Base-by-base conservation (phyloP, 1,140 invertebrate species). In the Penaeus chinensis region DNA sequence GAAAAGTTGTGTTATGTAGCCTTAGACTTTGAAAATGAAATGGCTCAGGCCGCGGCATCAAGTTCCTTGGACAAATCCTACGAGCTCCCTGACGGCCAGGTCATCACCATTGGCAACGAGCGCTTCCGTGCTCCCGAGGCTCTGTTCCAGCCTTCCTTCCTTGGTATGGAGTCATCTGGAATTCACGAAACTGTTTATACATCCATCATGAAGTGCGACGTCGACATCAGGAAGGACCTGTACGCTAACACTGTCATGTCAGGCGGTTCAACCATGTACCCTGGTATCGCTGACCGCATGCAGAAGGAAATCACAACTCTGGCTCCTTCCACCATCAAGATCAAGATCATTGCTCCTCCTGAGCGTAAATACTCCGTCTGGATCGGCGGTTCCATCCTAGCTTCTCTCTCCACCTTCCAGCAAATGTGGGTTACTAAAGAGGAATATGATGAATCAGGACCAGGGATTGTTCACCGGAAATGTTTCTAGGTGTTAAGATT, bases 31-130 rank as follows among this genome's bases (percentile, higher is more conserved):
- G 37, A 42, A 42, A 42, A 42, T 42, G 37, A 42, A 8, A 42
- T 42, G 37, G 37, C 37, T 42, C 37, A 42, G 37, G 37, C 37
- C 37, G 37, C 37, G 37, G 37, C 37, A 42, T 42, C 37, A 42
- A 42, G 37, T 42, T 97, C 97, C 89, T 94, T 98, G 89, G 97
- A 98, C 93, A 98, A 98, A 94, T 83, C 81, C 89, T 98, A 98
- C 92, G 97, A 98, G 93, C 94, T 98, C 91, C 81, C 81, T 71
- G 81, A 83, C n/a, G 81, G 81, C 32, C 81, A 83, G 63, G 63
- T 83, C 18, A 83, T 83, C 37, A 83, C 81, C 81, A 83, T 83
- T 42, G 81, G 81, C n/a, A 83, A 83, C 24, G 81, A 83, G 66
- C 81, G 81, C 24, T 83, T 83, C 63, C 81, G 81, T 71, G 62